phyloP scores from a whole-genome alignment of 2,113 vertebrate genomes.

The Coracopsis vasa region DNA sequence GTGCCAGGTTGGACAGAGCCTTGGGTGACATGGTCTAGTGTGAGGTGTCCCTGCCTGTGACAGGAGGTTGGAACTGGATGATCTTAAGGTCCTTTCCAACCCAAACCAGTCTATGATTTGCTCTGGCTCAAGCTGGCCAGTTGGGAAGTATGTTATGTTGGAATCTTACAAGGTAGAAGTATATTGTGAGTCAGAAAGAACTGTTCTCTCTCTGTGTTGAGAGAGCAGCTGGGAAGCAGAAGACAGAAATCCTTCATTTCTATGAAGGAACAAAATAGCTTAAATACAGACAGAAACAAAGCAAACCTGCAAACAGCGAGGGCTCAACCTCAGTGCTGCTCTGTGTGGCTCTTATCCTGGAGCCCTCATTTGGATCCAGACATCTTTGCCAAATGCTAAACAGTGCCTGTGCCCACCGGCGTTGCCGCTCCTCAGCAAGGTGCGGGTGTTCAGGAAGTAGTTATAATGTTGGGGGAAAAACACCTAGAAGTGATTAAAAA shows the following conservation, averaged over 20 bases:
- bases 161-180: not conserved
- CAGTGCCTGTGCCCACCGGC: not conserved
- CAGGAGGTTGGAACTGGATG: not conserved
- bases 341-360: not conserved
- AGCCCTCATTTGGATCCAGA: not conserved
- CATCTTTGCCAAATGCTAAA: not conserved
- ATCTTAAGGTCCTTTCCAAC: not conserved
- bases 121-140: not conserved
- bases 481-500: constrained; percentile 31
- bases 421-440: not conserved
- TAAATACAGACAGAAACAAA: not conserved
- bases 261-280: not conserved
- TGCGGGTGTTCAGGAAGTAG: not conserved
- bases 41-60: not conserved
- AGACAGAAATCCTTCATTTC: not conserved
- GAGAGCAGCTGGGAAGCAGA: not conserved
- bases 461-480: not conserved
- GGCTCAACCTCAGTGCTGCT: not conserved
- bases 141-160: not conserved
- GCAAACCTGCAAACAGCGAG: not conserved
- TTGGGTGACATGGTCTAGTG: not conserved
- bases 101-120: not conserved
- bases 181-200: not conserved
- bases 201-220: not conserved
- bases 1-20: no score